A percentile compares a stretch with the other conserved stretches of the same genome.
phyloP scores from a whole-genome alignment of 2,797 vertebrate species.

The Lemur catta region DNA sequence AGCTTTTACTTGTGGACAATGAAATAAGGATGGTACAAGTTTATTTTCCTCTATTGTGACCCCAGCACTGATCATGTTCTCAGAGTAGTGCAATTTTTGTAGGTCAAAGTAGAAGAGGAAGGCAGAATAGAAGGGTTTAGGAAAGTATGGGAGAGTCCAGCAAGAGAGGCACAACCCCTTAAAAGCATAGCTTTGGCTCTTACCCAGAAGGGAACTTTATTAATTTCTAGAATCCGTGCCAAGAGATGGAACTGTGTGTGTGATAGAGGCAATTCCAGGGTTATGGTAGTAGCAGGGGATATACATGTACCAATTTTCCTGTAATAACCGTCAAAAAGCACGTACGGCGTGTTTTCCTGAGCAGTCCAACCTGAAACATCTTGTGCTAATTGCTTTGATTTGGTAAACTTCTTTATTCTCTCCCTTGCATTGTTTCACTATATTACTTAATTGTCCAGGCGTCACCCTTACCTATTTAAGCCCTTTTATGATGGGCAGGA shows the following conservation, averaged over 20 bases:
- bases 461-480: slow-evolving; percentile 27
- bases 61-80: background rate
- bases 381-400: background rate
- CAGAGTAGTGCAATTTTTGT: background rate
- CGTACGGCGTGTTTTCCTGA: background rate
- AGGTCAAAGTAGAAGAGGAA: background rate
- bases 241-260: background rate
- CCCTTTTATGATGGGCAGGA: slow-evolving; percentile 49
- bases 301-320: background rate
- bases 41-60: background rate
- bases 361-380: background rate
- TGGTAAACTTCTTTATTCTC: background rate
- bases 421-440: background rate
- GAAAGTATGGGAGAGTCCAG: background rate
- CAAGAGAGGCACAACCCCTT: background rate
- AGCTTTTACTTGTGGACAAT: background rate
- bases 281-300: background rate
- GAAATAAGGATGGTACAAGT: background rate
- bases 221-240: background rate
- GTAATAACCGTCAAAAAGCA: background rate
- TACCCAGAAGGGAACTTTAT: background rate
- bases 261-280: background rate
- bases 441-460: slow-evolving; percentile 38
- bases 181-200: background rate
- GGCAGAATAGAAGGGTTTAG: background rate